phyloP scores from a whole-genome alignment of 2,888 invertebrate genomes.

The Euplexia lucipara region DNA sequence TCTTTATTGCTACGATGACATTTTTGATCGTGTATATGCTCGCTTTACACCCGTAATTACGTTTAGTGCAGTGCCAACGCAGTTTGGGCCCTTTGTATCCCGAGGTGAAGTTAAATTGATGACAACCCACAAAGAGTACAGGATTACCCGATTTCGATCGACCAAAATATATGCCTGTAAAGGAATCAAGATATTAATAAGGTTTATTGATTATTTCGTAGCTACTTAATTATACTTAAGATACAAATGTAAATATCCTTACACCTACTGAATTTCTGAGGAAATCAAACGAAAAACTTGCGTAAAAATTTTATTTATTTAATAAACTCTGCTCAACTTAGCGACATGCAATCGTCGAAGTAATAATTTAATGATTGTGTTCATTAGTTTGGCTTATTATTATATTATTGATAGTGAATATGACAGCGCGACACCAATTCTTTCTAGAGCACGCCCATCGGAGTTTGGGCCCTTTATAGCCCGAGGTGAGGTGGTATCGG shows the following conservation, averaged over 20 bases:
- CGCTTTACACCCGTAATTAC: constrained; percentile 22
- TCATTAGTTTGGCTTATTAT: constrained; percentile 1
- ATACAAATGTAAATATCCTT: too few relatives aligned
- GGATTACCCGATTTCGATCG: constrained; percentile 46
- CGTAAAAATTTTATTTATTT: too few relatives aligned
- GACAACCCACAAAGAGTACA: constrained; percentile 38
- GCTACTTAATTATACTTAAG: too few relatives aligned
- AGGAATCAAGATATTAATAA: neutral
- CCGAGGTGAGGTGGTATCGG: constrained; percentile 2
- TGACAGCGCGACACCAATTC: neutral
- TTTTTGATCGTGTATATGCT: constrained; percentile 13
- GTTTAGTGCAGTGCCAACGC: constrained; percentile 36
- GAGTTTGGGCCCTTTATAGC: constrained; percentile 8
- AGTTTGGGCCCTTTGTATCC: constrained; percentile 19
- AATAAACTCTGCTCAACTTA: too few relatives aligned
- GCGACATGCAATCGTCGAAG: neutral
- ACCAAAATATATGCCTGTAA: constrained; percentile 41
- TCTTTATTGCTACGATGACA: neutral
- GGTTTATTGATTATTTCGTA: neutral
- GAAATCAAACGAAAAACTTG: too few relatives aligned
- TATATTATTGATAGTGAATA: neutral
- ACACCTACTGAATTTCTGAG: too few relatives aligned
- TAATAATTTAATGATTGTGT: constrained; percentile 22
- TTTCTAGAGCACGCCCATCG: constrained; percentile 16
- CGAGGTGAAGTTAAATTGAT: constrained; percentile 37